Percentiles rank a stretch among this genome's conserved stretches.
phyloP scores from a whole-genome alignment of 37 sponge, comb jelly and placozoan species.

The Mnemiopsis leidyi region DNA sequence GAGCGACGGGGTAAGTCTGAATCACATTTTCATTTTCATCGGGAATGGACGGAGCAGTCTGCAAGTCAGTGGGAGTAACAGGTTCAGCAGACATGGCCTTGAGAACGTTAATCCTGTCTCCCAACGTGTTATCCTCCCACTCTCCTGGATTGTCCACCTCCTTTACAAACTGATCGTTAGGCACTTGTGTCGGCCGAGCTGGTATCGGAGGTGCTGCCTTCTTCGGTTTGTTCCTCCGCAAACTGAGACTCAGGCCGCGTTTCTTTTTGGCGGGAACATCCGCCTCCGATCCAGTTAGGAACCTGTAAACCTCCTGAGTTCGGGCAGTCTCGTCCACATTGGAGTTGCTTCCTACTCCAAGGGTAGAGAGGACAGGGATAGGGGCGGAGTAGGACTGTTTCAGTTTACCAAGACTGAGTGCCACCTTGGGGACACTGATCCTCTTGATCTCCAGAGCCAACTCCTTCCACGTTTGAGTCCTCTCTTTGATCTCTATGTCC shows the following conservation, averaged over 20 bases:
- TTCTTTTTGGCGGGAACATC: slow-evolving; percentile 6
- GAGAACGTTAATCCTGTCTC: slow-evolving; percentile 5
- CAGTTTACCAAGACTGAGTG: slow-evolving; percentile 15
- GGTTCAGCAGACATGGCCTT: slow-evolving; percentile 22
- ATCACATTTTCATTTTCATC: not conserved
- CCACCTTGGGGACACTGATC: slow-evolving; percentile 32
- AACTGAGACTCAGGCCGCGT: not conserved
- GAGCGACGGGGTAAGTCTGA: not conserved
- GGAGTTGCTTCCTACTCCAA: not conserved
- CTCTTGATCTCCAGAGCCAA: slow-evolving; percentile 56
- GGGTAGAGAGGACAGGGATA: not conserved
- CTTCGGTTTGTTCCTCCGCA: slow-evolving; percentile 58
- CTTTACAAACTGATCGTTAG: slow-evolving; percentile 45
- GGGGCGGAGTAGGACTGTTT: slow-evolving; percentile 22
- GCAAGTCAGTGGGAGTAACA: not conserved
- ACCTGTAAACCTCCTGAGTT: slow-evolving; percentile 26
- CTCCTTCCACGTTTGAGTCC: slow-evolving; percentile 51
- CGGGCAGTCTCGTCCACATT: not conserved
- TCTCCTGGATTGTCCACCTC: slow-evolving; percentile 49
- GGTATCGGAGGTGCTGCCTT: slow-evolving; percentile 34
- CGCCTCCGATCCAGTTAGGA: slow-evolving; percentile 10
- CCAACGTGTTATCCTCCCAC: slow-evolving; percentile 46
- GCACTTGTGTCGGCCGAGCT: not conserved
- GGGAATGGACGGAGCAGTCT: not conserved
- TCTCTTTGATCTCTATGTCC: not conserved